Conservation (phyloP, 2,797 vertebrate genomes). For the Sciurus carolinensis region DNA sequence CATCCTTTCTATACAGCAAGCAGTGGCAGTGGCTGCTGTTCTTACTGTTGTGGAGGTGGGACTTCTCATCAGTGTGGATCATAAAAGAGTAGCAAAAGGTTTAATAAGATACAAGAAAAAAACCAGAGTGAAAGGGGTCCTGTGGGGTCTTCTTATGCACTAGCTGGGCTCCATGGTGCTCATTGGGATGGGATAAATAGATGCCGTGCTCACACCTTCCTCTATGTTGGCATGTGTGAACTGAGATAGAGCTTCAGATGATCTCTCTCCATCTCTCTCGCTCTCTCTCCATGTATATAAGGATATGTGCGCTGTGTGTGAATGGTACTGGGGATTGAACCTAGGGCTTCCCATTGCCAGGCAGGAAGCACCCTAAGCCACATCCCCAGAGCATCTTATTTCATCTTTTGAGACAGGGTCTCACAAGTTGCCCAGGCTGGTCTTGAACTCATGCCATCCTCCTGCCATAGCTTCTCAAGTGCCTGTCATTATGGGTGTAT, state of each 20-base stretch:
- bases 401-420: no score
- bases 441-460: no score
- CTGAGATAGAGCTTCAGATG: neutral
- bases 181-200: neutral
- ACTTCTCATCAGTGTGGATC: neutral
- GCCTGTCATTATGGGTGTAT: no score
- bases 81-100: neutral
- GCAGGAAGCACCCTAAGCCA: no score
- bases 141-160: neutral
- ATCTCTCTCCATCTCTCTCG: no score
- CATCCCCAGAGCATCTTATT: no score
- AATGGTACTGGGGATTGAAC: no score
- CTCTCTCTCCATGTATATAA: no score
- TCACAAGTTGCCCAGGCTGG: no score
- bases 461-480: no score
- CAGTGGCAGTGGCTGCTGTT: neutral
- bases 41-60: neutral
- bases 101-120: conserved; percentile 3
- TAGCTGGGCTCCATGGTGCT: neutral
- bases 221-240: conserved; percentile 18
- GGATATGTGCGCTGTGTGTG: no score
- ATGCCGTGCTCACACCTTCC: neutral
- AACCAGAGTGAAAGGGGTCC: neutral
- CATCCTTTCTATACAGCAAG: neutral
- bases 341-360: no score